Evolutionary conservation across 2,797 vertebrate genomes (phyloP), one percentile per base, ranked within the genome.

Genomic region (Psittacula echo): DNA sequence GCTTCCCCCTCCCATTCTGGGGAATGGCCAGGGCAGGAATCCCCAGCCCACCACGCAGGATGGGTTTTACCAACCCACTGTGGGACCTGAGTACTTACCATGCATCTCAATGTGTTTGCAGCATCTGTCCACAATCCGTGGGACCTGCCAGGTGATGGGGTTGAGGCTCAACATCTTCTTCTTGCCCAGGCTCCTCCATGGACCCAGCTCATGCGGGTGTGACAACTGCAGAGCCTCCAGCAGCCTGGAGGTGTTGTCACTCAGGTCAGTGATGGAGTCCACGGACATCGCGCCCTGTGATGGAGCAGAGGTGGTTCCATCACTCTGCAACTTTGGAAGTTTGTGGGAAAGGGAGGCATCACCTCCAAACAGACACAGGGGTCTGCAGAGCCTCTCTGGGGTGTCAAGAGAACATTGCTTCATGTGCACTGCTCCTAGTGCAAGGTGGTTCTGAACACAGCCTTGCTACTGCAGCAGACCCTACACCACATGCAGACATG

Each of bases 171-270:
- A 97, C 34, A 96, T 97, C 96, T 95, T 98, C 85, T 98, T 98
- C 47, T 97, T 97, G 44, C 98, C 98, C 16, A 97, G 64, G 3
- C 98, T 94, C 87, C 98, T 98, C 94, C 97, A 98, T 15, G 98
- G 95, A 50, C 98, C 97, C 96, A 99, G 98, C 97, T 98, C 99
- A 0, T 98, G 98, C 3, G 98, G 98, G 96, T 98, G 98, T 2
- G 98, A 99, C 61, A 99, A 97, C 97, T 99, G 99, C 96, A 99
- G 98, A 2, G 99, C 99, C 97, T 99, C 98, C 98, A 99, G 94
- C 88, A 99, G 98, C 90, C 98, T 96, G 19, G 98, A 99, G 27
- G 98, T 83, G 58, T 98, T 99, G 60, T 98, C 98, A 2, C 99
- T 98, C 48, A 99, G 97, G 90, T 99, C 99, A 0, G 98, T 97